phyloP scores from a whole-genome alignment of 2,797 vertebrate genomes.

The Lagorchestes hirsutus region DNA sequence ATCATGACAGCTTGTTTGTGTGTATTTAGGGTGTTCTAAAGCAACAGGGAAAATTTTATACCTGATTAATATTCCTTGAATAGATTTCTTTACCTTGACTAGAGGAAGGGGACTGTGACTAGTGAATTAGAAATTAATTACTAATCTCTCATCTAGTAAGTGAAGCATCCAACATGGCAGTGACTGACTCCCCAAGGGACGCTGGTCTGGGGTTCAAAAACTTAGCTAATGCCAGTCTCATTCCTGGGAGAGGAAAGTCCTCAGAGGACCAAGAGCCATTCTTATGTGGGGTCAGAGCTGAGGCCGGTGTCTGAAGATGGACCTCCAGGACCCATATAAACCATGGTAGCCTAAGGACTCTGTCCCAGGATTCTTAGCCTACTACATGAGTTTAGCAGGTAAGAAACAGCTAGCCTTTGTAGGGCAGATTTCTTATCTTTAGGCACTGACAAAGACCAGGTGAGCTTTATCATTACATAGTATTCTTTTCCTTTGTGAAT shows the following conservation, averaged over 20 bases:
- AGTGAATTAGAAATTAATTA: not conserved
- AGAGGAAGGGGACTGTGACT: not conserved
- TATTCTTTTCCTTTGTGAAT: not conserved
- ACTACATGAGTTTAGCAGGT: not conserved
- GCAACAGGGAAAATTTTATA: not conserved
- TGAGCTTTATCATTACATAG: not conserved
- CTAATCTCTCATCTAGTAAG: not conserved
- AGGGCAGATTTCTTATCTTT: not conserved
- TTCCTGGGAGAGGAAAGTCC: too few species aligned
- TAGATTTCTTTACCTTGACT: not conserved
- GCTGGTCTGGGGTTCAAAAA: not conserved
- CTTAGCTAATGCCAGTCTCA: not conserved
- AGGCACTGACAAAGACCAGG: not conserved
- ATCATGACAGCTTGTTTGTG: not conserved
- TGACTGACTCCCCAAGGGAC: not conserved
- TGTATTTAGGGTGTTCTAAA: not conserved
- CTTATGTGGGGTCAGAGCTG: not conserved
- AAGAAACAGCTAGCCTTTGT: not conserved
- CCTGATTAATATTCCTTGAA: not conserved
- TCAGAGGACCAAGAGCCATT: not conserved
- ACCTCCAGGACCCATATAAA: not conserved
- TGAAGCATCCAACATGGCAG: not conserved
- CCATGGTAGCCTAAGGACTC: not conserved
- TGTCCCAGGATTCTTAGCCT: not conserved
- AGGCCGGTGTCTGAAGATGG: not conserved